Conservation (phyloP, 2,113 vertebrate genomes). For the Zapornia atra region DNA sequence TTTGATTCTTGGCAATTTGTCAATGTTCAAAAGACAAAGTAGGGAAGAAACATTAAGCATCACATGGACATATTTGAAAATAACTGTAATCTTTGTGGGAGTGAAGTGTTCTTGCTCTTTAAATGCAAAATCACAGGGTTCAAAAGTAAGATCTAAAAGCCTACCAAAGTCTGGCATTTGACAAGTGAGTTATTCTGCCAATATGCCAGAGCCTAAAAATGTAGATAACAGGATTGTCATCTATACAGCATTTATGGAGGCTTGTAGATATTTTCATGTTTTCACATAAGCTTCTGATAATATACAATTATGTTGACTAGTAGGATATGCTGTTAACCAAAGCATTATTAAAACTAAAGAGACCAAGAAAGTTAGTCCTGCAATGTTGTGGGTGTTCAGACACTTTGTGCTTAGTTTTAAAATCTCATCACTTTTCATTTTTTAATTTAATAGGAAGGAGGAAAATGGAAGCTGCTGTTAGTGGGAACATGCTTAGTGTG, state of each 20-base stretch:
- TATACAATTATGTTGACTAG: background rate
- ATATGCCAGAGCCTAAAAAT: background rate
- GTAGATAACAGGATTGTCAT: background rate
- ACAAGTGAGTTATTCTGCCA: background rate
- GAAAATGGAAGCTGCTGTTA: background rate
- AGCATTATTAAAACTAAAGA: conserved; percentile 16
- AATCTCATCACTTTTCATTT: background rate
- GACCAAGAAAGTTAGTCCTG: background rate
- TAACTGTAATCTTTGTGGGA: background rate
- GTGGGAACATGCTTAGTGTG: background rate
- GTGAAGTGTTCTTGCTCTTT: background rate
- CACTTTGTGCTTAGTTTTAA: background rate
- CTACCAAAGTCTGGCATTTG: background rate
- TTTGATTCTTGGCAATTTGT: background rate
- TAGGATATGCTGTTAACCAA: background rate
- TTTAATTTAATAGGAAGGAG: background rate
- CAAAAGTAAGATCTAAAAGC: background rate
- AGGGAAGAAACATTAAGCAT: background rate
- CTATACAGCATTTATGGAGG: background rate
- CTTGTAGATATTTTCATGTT: background rate
- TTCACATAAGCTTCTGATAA: background rate
- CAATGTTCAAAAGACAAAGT: background rate
- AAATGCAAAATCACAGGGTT: background rate
- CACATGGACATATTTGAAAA: background rate
- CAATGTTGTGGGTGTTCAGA: background rate